Base-by-base conservation (phyloP, 2,113 vertebrate genomes). In the Petromus typicus region DNA sequence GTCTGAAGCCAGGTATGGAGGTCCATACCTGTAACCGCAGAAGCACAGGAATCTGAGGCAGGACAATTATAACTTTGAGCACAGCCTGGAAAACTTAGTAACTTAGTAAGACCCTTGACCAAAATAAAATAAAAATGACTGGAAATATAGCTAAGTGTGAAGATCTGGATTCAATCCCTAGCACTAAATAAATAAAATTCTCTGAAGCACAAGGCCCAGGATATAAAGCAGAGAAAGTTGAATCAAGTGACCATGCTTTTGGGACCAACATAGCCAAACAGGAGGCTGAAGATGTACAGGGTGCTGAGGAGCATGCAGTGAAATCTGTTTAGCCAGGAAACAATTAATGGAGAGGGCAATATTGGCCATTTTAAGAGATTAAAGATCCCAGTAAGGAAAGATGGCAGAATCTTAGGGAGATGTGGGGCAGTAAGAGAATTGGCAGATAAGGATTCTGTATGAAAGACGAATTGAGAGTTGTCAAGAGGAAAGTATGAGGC, bases 151-250 rank as follows among this genome's bases (percentile, higher is more conserved):
- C 45, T 78, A 45, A 32, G 7, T 20, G 45, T 75, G 16, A 78
- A 34, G 45, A 48, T 30, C 45, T 34, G 16, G 75, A 8, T 51
- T 54, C 30, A 51, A 10, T 78, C 75, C 30, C 30, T 7, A 51
- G 75, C 32, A 78, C 7, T 34, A 34, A 45, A 78, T 51, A 51
- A 78, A 51, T 32, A 69, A 78, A 51, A 54, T 20, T 51, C 8
- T 51, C 75, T 34, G 30, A 78, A 30, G 30, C 7, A 25, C 27
- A 34, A 3, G 51, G 48, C 66, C 45, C 45, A 89, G 14, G 22
- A 86, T 56, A 82, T 94, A n/a, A n/a, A 82, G 32, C 83, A 94
- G n/a, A 86, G 73, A 83, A 86, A 71, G 34, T 54, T 85, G 57
- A 89, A 45, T 81, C 20, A 63, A 82, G 27, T 69, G 80, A 69